Evolutionary conservation across 2,888 invertebrate species (phyloP).

Genomic region (Digitonthophagus gazella): DNA sequence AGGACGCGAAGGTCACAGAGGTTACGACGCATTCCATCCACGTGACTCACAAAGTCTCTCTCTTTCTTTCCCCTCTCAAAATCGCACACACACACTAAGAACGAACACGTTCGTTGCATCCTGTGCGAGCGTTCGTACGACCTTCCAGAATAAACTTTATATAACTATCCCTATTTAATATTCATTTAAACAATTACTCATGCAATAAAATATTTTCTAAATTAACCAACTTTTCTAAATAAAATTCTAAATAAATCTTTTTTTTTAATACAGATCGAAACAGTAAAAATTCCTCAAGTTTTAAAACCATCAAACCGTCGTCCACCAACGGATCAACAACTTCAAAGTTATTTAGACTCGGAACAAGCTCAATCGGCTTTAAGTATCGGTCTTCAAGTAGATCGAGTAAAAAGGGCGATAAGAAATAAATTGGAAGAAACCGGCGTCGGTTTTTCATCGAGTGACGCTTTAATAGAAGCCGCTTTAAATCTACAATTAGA

Average conservation of each 20-base stretch:
- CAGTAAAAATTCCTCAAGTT: neutral
- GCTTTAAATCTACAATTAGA: conserved; percentile 66
- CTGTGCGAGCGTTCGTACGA: too few species aligned
- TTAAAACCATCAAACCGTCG: too few species aligned
- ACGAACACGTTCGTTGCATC: neutral
- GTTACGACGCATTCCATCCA: neutral
- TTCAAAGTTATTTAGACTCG: conserved; percentile 52
- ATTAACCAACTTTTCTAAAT: too few species aligned
- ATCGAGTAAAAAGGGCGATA: conserved; percentile 58
- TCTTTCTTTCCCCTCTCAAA: neutral
- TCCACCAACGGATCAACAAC: neutral
- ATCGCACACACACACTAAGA: neutral
- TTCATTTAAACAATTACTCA: too few species aligned
- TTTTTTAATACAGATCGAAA: conserved; percentile 16
- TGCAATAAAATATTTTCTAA: too few species aligned
- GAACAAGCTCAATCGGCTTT: conserved; percentile 56
- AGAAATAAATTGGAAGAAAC: conserved; percentile 56
- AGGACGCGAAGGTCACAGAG: neutral
- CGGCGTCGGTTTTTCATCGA: conserved; percentile 64
- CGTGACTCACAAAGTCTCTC: neutral
- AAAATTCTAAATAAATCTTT: neutral
- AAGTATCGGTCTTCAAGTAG: conserved; percentile 61
- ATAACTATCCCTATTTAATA: too few species aligned
- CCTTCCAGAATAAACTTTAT: too few species aligned
- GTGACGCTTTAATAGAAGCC: conserved; percentile 71